Evolutionary conservation across 2,113 vertebrate genomes (phyloP).

Genomic region (Bothrops jararaca): DNA sequence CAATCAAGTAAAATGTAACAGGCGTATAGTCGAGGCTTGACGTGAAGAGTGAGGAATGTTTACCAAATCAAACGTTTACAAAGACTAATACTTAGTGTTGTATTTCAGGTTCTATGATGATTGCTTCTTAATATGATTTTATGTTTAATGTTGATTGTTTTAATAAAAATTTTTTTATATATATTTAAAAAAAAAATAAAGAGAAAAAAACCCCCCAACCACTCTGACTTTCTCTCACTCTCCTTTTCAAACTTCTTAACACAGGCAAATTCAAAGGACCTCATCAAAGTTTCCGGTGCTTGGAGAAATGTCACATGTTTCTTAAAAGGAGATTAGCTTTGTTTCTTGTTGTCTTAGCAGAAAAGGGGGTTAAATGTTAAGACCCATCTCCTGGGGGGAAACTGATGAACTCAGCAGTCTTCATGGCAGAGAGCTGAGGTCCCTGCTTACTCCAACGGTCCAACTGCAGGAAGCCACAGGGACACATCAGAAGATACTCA

Average conservation of each 20-base stretch:
- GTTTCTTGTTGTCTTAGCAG: constrained; percentile 45
- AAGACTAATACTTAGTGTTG: no score
- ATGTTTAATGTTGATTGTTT: no score
- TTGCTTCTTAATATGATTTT: no score
- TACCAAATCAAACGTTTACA: no score
- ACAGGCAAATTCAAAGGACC: constrained; percentile 23
- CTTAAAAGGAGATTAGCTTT: constrained; percentile 30
- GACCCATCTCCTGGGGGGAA: constrained; percentile 60
- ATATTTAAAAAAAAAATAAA: neutral
- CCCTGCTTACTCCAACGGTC: constrained; percentile 54
- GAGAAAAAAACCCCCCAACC: neutral
- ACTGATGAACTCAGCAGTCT: constrained; percentile 64
- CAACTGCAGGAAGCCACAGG: constrained; percentile 47
- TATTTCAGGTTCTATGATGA: no score
- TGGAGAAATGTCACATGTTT: constrained; percentile 33
- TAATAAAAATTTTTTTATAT: no score
- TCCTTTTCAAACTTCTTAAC: constrained; percentile 21
- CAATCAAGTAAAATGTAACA: no score
- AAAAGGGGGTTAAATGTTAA: constrained; percentile 53
- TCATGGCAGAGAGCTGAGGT: constrained; percentile 54
- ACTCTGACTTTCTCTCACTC: constrained; percentile 3
- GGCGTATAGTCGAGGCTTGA: no score
- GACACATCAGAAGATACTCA: constrained; percentile 45
- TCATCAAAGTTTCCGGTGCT: constrained; percentile 41
- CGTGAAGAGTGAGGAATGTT: no score